Conservation (phyloP, 2,797 vertebrate genomes). For the Ceryle rudis region DNA sequence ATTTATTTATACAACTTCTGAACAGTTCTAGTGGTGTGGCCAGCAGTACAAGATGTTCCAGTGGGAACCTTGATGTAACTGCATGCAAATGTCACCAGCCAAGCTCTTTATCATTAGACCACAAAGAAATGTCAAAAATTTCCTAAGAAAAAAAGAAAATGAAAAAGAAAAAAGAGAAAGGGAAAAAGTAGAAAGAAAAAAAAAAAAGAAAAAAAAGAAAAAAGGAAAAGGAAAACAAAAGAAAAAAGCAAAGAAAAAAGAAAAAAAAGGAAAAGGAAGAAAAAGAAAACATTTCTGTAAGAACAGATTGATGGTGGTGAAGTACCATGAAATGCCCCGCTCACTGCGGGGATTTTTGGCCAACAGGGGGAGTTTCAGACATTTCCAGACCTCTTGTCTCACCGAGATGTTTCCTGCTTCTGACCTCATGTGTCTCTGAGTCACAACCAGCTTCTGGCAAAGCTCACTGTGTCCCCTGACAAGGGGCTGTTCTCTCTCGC, state of each 20-base stretch:
- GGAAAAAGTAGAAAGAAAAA: too few relatives aligned
- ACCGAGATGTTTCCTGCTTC: not conserved
- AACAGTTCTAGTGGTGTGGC: not conserved
- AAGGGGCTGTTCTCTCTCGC: not conserved
- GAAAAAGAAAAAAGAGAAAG: too few relatives aligned
- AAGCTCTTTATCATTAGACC: not conserved
- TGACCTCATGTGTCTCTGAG: not conserved
- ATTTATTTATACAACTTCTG: not conserved
- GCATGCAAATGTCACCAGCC: not conserved
- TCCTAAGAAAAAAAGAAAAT: not conserved
- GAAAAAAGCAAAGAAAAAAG: too few relatives aligned
- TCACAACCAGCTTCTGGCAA: not conserved
- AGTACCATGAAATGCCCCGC: conserved; percentile 63
- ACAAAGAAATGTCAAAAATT: conserved; percentile 61
- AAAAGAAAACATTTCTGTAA: not conserved
- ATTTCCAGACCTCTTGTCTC: not conserved
- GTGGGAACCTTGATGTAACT: not conserved
- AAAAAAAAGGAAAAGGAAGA: not conserved
- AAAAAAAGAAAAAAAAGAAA: too few relatives aligned
- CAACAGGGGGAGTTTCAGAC: not conserved
- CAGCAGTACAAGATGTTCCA: not conserved
- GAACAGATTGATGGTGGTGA: conserved; percentile 45
- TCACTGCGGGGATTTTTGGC: not conserved
- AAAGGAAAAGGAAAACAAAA: too few relatives aligned
- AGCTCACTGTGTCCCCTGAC: not conserved